Percentiles rank a stretch among this genome's conserved stretches.
phyloP scores from a whole-genome alignment of 2,797 vertebrate species.

The Leptoclinus maculatus region DNA sequence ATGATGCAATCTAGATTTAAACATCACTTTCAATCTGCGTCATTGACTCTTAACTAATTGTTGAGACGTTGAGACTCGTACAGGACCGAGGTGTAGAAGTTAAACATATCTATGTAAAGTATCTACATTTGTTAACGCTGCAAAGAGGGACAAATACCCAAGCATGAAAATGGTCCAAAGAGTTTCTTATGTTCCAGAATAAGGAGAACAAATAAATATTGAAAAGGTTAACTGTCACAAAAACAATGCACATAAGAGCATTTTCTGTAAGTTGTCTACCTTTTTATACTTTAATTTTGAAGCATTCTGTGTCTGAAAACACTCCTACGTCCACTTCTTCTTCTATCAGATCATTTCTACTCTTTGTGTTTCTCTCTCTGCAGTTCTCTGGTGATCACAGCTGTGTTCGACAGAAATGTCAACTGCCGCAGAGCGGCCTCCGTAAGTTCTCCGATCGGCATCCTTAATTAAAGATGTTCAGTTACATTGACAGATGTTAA shows the following conservation, averaged over 20 bases:
- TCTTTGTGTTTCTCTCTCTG: conserved; percentile 34
- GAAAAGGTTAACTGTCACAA: not conserved
- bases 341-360: not conserved
- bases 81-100: not conserved
- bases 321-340: not conserved
- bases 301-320: not conserved
- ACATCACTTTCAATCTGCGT: conserved; percentile 7
- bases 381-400: conserved; percentile 91
- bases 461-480: conserved; percentile 3
- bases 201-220: not conserved
- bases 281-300: not conserved
- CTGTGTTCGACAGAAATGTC: conserved; percentile 92
- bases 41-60: not conserved
- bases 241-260: not conserved
- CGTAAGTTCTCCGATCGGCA: conserved; percentile 82
- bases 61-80: not conserved
- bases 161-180: not conserved
- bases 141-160: not conserved
- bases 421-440: conserved; percentile 96
- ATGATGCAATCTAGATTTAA: conserved; percentile 1
- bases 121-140: not conserved
- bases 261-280: not conserved
- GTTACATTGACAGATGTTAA: conserved; percentile 22
- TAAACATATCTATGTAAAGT: not conserved
- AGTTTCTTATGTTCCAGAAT: not conserved